Percentiles rank a stretch among this genome's conserved stretches.
phyloP scores from a whole-genome alignment of 2,888 invertebrate genomes.

The Parnassius mnemosyne region DNA sequence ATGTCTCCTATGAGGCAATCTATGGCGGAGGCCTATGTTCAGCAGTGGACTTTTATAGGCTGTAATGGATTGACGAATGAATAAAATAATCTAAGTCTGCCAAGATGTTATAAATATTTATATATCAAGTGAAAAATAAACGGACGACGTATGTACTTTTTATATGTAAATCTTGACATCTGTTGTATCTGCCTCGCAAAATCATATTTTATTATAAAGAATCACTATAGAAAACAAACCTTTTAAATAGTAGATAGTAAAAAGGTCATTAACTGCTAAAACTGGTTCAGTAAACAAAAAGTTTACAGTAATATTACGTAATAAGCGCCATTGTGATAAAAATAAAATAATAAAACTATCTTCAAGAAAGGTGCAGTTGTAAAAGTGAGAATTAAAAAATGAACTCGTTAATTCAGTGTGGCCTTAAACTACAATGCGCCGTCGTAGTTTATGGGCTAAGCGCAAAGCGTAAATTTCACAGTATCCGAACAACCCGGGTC shows the following conservation, averaged over 20 bases:
- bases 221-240: not conserved
- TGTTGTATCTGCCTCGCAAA: not conserved
- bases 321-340: constrained; percentile 10
- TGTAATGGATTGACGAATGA: no score
- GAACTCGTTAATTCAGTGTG: no score
- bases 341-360: constrained; percentile 22
- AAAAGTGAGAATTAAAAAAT: not conserved
- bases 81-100: no score
- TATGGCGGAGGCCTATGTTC: no score
- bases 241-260: not conserved
- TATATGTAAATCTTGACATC: not conserved
- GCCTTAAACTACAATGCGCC: no score
- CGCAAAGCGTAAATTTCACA: no score
- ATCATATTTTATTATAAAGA: not conserved
- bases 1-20: no score
- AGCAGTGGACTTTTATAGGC: no score
- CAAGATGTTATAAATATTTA: no score
- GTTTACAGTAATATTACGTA: constrained; percentile 8
- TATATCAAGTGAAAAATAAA: not conserved
- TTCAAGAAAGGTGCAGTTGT: constrained; percentile 17
- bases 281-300: constrained; percentile 3
- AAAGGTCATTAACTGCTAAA: not conserved
- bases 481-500: no score
- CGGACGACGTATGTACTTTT: not conserved
- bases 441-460: no score